These are phyloP conservation scores for Diglossa cyanea DNA, from an alignment of 2,797 vertebrate genomes.

Conservation along the genomic window DNA sequence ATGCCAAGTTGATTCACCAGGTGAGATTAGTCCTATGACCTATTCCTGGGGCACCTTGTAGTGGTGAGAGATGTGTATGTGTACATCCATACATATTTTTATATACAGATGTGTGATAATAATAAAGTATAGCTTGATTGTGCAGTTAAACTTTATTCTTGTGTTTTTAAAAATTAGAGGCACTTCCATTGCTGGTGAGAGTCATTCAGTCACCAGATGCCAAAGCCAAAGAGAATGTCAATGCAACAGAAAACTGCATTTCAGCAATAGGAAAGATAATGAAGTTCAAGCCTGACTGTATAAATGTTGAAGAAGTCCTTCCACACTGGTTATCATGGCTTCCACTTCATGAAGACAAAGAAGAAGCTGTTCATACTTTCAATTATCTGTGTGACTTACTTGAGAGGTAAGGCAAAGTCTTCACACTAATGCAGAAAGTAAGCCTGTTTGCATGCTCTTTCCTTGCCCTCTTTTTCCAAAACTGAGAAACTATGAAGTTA, in stretches of 20 bases:
- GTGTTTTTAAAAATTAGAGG: constrained; percentile 75
- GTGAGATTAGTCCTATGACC: background rate
- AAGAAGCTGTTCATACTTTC: constrained; percentile 96
- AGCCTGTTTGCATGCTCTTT: background rate
- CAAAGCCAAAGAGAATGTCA: constrained; percentile 94
- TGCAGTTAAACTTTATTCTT: background rate
- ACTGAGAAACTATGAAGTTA: background rate
- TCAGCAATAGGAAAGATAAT: constrained; percentile 97
- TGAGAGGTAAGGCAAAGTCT: constrained; percentile 82
- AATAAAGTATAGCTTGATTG: background rate
- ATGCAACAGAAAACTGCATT: constrained; percentile 99
- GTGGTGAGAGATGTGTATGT: background rate
- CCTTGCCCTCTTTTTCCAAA: background rate
- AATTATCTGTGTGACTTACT: constrained; percentile 96
- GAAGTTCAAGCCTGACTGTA: constrained; percentile 92
- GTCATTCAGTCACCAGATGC: constrained; percentile 93
- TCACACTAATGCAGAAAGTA: background rate
- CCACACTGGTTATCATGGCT: constrained; percentile 99
- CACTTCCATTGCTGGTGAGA: constrained; percentile 89
- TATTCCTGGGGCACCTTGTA: background rate
- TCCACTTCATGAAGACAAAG: constrained; percentile 97
- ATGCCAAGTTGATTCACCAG: background rate
- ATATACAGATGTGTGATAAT: background rate
- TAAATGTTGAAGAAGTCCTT: constrained; percentile 90
- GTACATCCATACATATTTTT: accelerated